Conservation (phyloP, 2,888 invertebrate species). For the Hypomecis punctinalis region DNA sequence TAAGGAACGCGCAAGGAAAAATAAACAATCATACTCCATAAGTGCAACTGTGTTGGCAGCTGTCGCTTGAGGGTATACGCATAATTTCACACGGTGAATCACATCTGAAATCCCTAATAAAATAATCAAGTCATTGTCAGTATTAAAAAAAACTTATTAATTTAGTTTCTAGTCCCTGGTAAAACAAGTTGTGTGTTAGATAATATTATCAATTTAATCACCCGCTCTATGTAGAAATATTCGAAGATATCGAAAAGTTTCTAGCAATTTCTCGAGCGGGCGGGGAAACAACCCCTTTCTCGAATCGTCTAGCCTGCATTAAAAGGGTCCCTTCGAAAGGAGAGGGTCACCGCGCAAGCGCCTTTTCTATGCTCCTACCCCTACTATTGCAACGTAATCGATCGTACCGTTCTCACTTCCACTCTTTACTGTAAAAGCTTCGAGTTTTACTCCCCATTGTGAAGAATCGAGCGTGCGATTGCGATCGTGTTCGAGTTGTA, state of each 20-base stretch:
- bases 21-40: slow-evolving; percentile 54
- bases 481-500: slow-evolving; percentile 6
- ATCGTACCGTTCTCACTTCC: neutral
- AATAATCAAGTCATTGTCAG: slow-evolving; percentile 16
- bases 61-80: slow-evolving; percentile 42
- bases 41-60: slow-evolving; percentile 61
- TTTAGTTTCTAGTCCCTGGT: too few species aligned
- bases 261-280: slow-evolving; percentile 18
- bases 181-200: too few species aligned
- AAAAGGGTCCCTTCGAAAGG: slow-evolving; percentile 25
- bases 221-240: too few species aligned
- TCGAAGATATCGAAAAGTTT: neutral
- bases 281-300: slow-evolving; percentile 6
- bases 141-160: too few species aligned
- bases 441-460: neutral
- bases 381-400: slow-evolving; percentile 11
- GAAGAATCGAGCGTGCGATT: slow-evolving; percentile 7
- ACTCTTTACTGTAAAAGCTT: neutral
- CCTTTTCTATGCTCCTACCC: slow-evolving; percentile 26
- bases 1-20: slow-evolving; percentile 58
- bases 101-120: slow-evolving; percentile 46
- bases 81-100: slow-evolving; percentile 52
- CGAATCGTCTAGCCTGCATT: slow-evolving; percentile 11
- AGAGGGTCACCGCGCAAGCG: slow-evolving; percentile 36
- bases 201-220: too few species aligned